Base-by-base conservation (phyloP, 1,140 invertebrate species). In the Zaprionus ghesquierei region DNA sequence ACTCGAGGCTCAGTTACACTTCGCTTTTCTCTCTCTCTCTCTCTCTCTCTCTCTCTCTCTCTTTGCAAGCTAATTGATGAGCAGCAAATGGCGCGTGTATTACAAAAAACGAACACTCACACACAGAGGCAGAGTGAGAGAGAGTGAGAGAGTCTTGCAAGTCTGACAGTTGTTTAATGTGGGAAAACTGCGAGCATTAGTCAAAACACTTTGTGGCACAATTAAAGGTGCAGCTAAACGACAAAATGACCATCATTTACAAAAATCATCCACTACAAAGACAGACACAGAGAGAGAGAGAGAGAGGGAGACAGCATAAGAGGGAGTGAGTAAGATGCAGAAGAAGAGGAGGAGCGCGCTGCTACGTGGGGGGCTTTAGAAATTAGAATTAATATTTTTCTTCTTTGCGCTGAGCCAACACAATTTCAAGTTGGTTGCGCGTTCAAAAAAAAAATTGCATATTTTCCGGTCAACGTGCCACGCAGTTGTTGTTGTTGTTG, bases 331-430 rank as follows among this genome's bases (percentile, higher is more conserved):
- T n/a, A n/a, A n/a, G 27, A 9, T 29, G 27, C 6, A 5, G 25
- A 22, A 49, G 33, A 8, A 49, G 22, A 44, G 9, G 4, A 44
- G 18, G 25, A 53, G 71, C 44, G 61, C 71, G 2, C 35, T 76
- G 72, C 20, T 72, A 5, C 71, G 56, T 63, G 53, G 9, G 53
- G 9, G 75, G 23, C 75, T 82, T 86, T 69, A 56, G 64, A 86
- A 86, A 86, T 87, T 86, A 86, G 84, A 87, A 87, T 87, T 86
- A 86, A 87, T 86, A 82, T 86, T 86, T 86, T 46, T 20, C n/a
- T 46, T 46, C 41, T 46, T 86, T 82, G 6, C 62, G 82, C 82
- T 86, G 84, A 87, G 71, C 76, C 73, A 73, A 82, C 82, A 86
- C 68, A 86, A 82, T 87, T 86, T 86, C 82, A 89, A 89, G 82